phyloP scores from a whole-genome alignment of 2,113 vertebrate genomes.

The Hydropotes inermis region DNA sequence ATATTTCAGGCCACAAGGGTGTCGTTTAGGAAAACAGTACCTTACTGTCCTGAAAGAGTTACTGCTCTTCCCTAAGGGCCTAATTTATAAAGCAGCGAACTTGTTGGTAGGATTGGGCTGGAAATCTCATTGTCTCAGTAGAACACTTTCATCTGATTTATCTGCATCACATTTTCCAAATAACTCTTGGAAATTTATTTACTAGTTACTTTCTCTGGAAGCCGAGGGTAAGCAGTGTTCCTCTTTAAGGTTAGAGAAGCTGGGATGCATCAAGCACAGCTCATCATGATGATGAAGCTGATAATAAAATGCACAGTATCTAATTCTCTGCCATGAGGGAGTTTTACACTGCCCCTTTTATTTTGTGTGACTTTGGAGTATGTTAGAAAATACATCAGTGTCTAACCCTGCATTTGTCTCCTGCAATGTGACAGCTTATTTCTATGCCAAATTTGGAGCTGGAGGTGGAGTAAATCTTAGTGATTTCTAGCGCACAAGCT shows the following conservation, averaged over 20 bases:
- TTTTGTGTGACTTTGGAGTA: constrained; percentile 16
- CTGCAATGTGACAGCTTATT: constrained; percentile 7
- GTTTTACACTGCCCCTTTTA: neutral
- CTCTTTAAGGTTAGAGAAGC: neutral
- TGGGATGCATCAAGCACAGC: neutral
- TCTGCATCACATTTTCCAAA: constrained; percentile 39
- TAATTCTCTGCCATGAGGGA: neutral
- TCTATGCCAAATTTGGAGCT: neutral
- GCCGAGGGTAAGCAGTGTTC: constrained; percentile 29
- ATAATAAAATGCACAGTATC: neutral
- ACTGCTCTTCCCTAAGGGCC: constrained; percentile 43
- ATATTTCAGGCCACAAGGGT: constrained; percentile 49
- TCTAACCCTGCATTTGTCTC: constrained; percentile 17
- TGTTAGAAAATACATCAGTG: neutral
- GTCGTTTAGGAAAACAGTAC: constrained; percentile 43
- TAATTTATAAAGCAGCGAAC: constrained; percentile 65
- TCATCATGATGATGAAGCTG: neutral
- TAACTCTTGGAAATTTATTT: constrained; percentile 52
- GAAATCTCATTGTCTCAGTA: constrained; percentile 44
- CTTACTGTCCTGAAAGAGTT: constrained; percentile 50
- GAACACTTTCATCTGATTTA: constrained; percentile 62
- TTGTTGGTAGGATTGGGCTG: constrained; percentile 48
- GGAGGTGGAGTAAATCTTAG: neutral
- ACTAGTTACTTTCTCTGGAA: constrained; percentile 35
- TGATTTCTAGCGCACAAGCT: neutral